Conservation (phyloP, 2,888 invertebrate species). For the Blastobasis adustella region DNA sequence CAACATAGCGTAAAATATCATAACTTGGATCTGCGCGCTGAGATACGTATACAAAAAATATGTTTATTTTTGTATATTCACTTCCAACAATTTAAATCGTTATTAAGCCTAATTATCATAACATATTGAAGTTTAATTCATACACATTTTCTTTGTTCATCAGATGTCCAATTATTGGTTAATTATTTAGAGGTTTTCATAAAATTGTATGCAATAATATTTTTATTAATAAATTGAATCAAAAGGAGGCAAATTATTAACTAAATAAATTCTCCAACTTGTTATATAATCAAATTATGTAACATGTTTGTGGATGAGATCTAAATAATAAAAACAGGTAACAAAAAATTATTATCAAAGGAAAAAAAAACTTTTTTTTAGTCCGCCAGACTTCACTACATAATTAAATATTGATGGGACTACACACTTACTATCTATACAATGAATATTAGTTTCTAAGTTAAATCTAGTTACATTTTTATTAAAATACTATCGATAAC, state of each 20-base stretch:
- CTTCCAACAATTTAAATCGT: too few species aligned
- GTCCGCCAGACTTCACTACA: slow-evolving; percentile 23
- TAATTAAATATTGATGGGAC: slow-evolving; percentile 14
- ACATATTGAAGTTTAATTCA: too few species aligned
- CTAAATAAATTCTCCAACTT: background rate
- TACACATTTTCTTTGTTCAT: background rate
- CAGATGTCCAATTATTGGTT: background rate
- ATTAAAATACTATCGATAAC: slow-evolving; percentile 13
- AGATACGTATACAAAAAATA: too few species aligned
- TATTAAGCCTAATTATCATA: too few species aligned
- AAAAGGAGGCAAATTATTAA: background rate
- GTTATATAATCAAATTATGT: slow-evolving; percentile 9
- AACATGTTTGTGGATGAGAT: slow-evolving; percentile 22
- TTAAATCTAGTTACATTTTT: slow-evolving; percentile 19
- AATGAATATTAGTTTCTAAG: slow-evolving; percentile 11
- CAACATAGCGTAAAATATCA: too few species aligned
- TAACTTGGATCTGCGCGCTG: too few species aligned
- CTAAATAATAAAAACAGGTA: slow-evolving; percentile 28
- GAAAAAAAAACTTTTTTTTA: slow-evolving; percentile 26
- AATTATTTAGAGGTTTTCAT: background rate
- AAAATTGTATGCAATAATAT: background rate
- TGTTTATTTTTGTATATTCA: too few species aligned
- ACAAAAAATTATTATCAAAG: slow-evolving; percentile 20
- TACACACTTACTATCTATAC: slow-evolving; percentile 22
- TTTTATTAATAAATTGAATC: background rate